Conservation (phyloP, 2,113 vertebrate genomes). For the Isichthys henryi region DNA sequence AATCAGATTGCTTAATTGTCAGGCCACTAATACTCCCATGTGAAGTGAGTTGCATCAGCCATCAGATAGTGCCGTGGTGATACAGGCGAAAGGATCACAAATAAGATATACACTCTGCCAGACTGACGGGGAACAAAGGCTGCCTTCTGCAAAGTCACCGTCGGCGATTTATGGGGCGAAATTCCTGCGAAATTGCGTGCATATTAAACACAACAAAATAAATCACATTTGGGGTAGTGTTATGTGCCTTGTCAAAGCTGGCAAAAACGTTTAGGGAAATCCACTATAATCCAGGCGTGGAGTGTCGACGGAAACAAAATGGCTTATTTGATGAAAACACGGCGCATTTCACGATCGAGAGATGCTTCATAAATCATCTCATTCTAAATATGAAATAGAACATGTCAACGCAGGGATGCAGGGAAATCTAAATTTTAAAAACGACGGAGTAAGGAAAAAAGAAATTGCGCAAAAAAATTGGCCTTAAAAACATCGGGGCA, state of each 20-base stretch:
- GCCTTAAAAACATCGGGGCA: not conserved
- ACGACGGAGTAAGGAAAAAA: not conserved
- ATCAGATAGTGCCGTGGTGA: conserved; percentile 61
- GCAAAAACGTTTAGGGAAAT: conserved; percentile 12
- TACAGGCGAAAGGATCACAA: conserved; percentile 36
- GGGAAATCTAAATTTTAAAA: not conserved
- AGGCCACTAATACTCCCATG: conserved; percentile 55
- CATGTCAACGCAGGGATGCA: not conserved
- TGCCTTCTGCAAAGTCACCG: conserved; percentile 25
- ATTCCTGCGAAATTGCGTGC: conserved; percentile 14
- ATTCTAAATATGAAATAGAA: not conserved
- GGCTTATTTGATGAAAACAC: conserved; percentile 9
- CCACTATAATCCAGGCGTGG: not conserved
- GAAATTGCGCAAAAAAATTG: not conserved
- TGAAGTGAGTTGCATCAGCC: conserved; percentile 51
- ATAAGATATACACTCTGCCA: conserved; percentile 45
- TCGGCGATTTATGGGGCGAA: not conserved
- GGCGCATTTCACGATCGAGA: not conserved
- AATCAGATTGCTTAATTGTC: conserved; percentile 60
- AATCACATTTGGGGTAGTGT: conserved; percentile 10
- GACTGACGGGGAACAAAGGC: conserved; percentile 35
- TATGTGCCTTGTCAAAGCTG: not conserved
- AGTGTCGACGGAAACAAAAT: not conserved
- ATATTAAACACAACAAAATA: conserved; percentile 15
- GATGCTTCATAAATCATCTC: not conserved